phyloP scores from a whole-genome alignment of 1,140 invertebrate species.

The Nasonia vitripennis region DNA sequence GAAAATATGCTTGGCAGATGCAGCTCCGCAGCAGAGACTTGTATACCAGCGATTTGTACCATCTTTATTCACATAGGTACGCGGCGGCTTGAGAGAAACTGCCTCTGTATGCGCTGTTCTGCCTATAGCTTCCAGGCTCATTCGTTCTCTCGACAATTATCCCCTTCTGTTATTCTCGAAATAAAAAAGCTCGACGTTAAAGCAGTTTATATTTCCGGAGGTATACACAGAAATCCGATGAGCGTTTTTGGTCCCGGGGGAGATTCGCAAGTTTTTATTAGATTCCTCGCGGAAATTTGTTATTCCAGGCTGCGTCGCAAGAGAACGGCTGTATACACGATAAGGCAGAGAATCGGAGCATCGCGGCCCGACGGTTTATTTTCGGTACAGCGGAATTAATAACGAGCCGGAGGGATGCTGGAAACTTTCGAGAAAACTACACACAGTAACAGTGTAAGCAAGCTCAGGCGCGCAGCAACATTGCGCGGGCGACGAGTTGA shows the following conservation, averaged over 20 bases:
- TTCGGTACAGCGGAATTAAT: too few species aligned
- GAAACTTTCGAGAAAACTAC: too few species aligned
- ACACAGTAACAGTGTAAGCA: too few species aligned
- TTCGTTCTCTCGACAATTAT: too few species aligned
- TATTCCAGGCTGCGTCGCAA: neutral
- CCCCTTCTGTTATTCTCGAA: too few species aligned
- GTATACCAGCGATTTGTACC: constrained; percentile 22
- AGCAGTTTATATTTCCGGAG: too few species aligned
- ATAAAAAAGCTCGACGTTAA: too few species aligned
- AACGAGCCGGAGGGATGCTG: too few species aligned
- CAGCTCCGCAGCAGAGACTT: constrained; percentile 9
- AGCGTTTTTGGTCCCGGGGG: neutral
- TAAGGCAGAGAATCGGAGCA: too few species aligned
- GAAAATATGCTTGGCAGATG: constrained; percentile 36
- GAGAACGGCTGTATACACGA: neutral
- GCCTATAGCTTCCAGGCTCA: too few species aligned
- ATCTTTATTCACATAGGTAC: neutral
- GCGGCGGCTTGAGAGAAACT: neutral
- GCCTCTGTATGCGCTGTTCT: neutral
- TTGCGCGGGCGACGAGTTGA: constrained; percentile 26
- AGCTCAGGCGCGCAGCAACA: neutral
- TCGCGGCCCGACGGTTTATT: too few species aligned
- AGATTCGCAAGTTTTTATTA: neutral
- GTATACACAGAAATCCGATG: neutral
- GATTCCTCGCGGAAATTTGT: neutral